A percentile compares a stretch with the other conserved stretches of the same genome.
phyloP scores from a whole-genome alignment of 2,888 invertebrate species.

The Hyles lineata region DNA sequence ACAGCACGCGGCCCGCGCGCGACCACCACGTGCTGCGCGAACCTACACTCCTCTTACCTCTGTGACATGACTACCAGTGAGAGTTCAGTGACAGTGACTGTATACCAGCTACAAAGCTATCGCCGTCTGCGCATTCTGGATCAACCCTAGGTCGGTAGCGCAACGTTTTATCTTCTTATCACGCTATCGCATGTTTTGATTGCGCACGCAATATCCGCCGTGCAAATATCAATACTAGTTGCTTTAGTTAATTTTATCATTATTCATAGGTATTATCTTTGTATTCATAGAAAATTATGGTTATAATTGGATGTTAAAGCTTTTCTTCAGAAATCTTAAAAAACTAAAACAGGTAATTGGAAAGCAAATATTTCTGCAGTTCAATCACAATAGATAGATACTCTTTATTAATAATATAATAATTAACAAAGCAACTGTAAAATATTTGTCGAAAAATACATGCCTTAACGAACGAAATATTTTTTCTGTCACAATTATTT shows the following conservation, averaged over 20 bases:
- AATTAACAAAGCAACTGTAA: no score
- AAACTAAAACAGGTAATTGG: no score
- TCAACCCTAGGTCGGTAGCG: constrained; percentile 75
- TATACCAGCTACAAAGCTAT: constrained; percentile 48
- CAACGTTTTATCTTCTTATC: constrained; percentile 70
- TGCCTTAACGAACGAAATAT: neutral
- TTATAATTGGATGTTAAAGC: neutral
- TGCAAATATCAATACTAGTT: constrained; percentile 59
- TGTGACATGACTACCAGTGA: constrained; percentile 70
- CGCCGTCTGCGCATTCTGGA: constrained; percentile 64
- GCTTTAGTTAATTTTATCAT: constrained; percentile 30
- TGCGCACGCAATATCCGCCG: constrained; percentile 63
- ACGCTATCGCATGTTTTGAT: constrained; percentile 64
- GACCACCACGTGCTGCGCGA: constrained; percentile 13
- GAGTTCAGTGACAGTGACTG: constrained; percentile 71
- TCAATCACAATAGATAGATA: no score
- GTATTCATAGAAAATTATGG: neutral
- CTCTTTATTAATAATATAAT: neutral
- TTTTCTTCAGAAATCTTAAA: constrained; percentile 6
- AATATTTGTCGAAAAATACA: neutral
- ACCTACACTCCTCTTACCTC: constrained; percentile 14
- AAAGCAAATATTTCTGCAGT: no score
- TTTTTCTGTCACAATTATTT: constrained; percentile 20
- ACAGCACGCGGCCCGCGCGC: constrained; percentile 46
- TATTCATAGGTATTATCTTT: neutral